Base-by-base conservation (phyloP, 2,113 vertebrate species). In the Acanthochromis polyacanthus region DNA sequence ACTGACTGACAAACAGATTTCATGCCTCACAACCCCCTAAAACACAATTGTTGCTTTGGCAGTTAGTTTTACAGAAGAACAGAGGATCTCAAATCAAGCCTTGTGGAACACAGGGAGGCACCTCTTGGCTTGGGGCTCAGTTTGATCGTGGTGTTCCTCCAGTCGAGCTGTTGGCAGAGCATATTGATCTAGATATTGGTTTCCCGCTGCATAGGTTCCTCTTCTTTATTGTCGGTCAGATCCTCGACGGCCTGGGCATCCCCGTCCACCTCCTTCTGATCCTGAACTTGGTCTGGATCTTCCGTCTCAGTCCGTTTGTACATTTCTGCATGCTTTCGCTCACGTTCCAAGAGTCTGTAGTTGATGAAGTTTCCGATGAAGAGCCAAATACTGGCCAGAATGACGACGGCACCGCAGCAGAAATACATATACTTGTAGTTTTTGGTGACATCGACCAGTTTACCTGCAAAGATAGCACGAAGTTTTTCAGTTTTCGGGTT, bases 371-470 rank as follows among this genome's bases (percentile, higher is more conserved):
- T 99, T 15, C 97, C 97, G 62, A 99, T 96, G 84, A 99, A 97
- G 48, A 99, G 94, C 96, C 96, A 99, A 78, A 98, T 91, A 55
- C 97, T 97, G 75, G 97, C 92, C 5, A 95, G 3, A 43, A 96
- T 96, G 43, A 99, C 97, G 28, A 99, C 85, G 4, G 85, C 69
- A 3, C 98, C 98, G 0, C 97, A 97, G 92, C 94, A 94, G 50
- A 98, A 89, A 82, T 99, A 99, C 98, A 99, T 97, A 81, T 96
- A 97, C 86, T 96, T 95, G 85, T 99, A 99, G 71, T 96, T 95
- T 81, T 95, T 93, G 23, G 97, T 99, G 87, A 97, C 5, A 75
- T 99, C 98, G 7, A 99, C 96, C 85, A 99, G 88, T 91, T 95
- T 97, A 62, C 98, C 98, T 99, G 92, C 15, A 90, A 36, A 91